Conservation (phyloP, 1,140 invertebrate species). For the Zaprionus tsacasi region DNA sequence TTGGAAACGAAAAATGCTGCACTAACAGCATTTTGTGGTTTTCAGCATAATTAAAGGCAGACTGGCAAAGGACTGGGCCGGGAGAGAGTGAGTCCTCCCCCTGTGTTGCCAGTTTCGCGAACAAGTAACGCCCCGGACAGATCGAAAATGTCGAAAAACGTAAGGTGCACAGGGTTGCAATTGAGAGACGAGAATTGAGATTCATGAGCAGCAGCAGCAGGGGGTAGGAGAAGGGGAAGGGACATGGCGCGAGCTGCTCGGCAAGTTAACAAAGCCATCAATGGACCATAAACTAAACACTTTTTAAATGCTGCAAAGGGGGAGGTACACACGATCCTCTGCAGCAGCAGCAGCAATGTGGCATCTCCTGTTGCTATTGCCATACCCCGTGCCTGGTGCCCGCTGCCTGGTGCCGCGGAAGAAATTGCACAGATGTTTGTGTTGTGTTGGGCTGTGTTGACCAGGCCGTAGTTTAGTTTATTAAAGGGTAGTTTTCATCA, state of each 20-base stretch:
- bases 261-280: slow-evolving; percentile 83
- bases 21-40: slow-evolving; percentile 83
- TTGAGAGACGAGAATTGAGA: slow-evolving; percentile 47
- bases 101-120: background rate
- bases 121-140: slow-evolving; percentile 70
- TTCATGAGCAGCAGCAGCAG: slow-evolving; percentile 22
- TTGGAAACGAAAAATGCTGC: slow-evolving; percentile 78
- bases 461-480: slow-evolving; percentile 53
- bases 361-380: slow-evolving; percentile 35
- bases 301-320: slow-evolving; percentile 74
- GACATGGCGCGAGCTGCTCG: slow-evolving; percentile 48
- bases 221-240: slow-evolving; percentile 20
- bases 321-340: slow-evolving; percentile 22
- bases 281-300: slow-evolving; percentile 84
- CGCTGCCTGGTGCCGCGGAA: slow-evolving; percentile 24
- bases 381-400: background rate
- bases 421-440: slow-evolving; percentile 75
- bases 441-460: slow-evolving; percentile 15
- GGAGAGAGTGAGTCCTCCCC: slow-evolving; percentile 1
- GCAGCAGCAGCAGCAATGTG: background rate
- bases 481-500: slow-evolving; percentile 84
- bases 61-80: slow-evolving; percentile 36
- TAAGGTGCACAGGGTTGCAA: slow-evolving; percentile 76
- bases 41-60: slow-evolving; percentile 82
- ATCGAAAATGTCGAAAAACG: slow-evolving; percentile 84